Percentiles rank a stretch among this genome's conserved stretches.
Conservation (phyloP, 1,140 invertebrate genomes). For the Bombus polaris region DNA sequence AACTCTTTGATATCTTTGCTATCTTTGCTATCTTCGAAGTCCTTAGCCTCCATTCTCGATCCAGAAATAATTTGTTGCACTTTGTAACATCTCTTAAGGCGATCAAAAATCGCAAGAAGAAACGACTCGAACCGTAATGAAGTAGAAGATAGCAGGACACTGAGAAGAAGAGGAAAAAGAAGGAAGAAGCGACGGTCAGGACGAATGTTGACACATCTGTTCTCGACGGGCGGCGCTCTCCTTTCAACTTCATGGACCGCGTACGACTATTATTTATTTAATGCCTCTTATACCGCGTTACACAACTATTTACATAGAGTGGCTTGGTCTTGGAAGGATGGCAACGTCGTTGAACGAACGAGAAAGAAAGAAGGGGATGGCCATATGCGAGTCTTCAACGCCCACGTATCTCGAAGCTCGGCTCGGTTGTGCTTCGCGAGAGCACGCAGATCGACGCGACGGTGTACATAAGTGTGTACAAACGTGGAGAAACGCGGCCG, state of each 20-base stretch:
- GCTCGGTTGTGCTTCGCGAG: background rate
- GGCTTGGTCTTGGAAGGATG: conserved; percentile 62
- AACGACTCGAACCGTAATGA: background rate
- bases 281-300: conserved; percentile 77
- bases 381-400: conserved; percentile 72
- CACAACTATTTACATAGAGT: conserved; percentile 78
- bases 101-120: background rate
- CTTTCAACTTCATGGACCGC: conserved; percentile 73
- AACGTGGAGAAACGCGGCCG: conserved; percentile 73
- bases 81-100: background rate
- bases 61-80: background rate
- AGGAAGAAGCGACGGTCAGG: conserved; percentile 50
- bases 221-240: conserved; percentile 68
- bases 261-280: conserved; percentile 77
- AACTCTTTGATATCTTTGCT: too few relatives aligned
- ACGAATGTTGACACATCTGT: conserved; percentile 73
- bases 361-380: conserved; percentile 56
- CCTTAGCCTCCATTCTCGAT: background rate
- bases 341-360: conserved; percentile 44
- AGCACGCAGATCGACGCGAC: background rate
- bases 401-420: conserved; percentile 53
- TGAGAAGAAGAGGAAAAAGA: conserved; percentile 34
- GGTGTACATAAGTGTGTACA: conserved; percentile 64
- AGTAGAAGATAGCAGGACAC: background rate
- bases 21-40: background rate